Conservation (phyloP, 2,888 invertebrate genomes). For the Caenorhabditis macrosperma region DNA sequence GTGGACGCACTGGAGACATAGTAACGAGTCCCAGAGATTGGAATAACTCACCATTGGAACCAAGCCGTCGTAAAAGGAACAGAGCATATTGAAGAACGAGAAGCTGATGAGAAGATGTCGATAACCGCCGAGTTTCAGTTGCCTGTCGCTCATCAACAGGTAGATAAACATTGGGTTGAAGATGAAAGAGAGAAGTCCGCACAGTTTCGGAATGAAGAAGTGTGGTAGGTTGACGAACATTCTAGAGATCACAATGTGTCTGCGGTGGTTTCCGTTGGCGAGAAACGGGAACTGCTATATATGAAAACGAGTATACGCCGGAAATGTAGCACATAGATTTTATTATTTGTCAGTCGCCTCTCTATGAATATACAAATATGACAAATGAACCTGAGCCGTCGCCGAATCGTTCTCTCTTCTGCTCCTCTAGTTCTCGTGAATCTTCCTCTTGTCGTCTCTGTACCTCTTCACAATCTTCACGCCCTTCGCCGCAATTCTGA, state of each 20-base stretch:
- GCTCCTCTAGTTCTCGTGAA: slow-evolving; percentile 26
- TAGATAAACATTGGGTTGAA: slow-evolving; percentile 18
- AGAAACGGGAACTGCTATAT: too few species aligned
- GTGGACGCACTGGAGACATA: slow-evolving; percentile 19
- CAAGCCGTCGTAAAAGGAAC: slow-evolving; percentile 11
- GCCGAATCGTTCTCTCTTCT: slow-evolving; percentile 11
- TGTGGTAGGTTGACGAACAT: slow-evolving; percentile 31
- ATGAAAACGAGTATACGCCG: too few species aligned
- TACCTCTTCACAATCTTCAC: slow-evolving; percentile 47
- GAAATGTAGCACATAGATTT: not conserved
- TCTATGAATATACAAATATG: slow-evolving; percentile 41
- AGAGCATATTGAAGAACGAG: slow-evolving; percentile 12
- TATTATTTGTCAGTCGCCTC: not conserved
- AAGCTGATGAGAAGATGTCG: slow-evolving; percentile 8
- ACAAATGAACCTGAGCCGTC: slow-evolving; percentile 33
- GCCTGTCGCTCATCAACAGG: slow-evolving; percentile 1
- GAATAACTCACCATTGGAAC: slow-evolving; percentile 35
- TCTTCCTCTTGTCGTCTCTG: slow-evolving; percentile 36
- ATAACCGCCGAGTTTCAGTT: slow-evolving; percentile 10
- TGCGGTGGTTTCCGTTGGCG: too few species aligned
- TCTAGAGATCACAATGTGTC: too few species aligned
- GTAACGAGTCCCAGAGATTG: too few species aligned
- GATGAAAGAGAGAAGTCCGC: not conserved
- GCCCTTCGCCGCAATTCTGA: slow-evolving; percentile 33
- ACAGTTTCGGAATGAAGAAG: slow-evolving; percentile 34